Evolutionary conservation across 1,140 invertebrate genomes (phyloP).

Genomic region (Aporrectodea caliginosa): DNA sequence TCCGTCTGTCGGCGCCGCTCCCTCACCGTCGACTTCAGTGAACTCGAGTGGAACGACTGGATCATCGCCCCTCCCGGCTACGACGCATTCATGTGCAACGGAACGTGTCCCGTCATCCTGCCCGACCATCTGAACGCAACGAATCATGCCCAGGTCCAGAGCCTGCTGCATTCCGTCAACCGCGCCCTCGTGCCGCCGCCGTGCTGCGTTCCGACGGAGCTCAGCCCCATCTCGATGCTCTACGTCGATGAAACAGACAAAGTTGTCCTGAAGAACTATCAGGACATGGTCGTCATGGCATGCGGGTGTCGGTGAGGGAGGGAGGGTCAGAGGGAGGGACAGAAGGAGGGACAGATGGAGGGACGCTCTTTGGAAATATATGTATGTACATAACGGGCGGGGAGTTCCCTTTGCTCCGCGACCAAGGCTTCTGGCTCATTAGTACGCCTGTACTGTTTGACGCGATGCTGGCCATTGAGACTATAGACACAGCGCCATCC

Average conservation of each 20-base stretch:
- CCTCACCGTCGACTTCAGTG: slow-evolving; percentile 89
- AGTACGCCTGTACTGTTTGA: no score
- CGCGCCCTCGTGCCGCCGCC: slow-evolving; percentile 65
- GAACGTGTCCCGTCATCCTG: slow-evolving; percentile 88
- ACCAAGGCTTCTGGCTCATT: no score
- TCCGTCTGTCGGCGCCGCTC: slow-evolving; percentile 72
- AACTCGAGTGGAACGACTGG: slow-evolving; percentile 98
- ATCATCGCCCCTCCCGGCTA: slow-evolving; percentile 95
- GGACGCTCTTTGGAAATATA: no score
- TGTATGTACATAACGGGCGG: no score
- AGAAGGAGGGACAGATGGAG: neutral
- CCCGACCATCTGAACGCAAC: slow-evolving; percentile 91
- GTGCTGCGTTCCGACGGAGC: slow-evolving; percentile 66
- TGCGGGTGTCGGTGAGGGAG: slow-evolving; percentile 65
- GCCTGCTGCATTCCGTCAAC: slow-evolving; percentile 86
- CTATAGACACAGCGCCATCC: no score
- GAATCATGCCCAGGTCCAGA: slow-evolving; percentile 98
- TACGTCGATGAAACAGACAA: slow-evolving; percentile 65
- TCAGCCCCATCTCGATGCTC: slow-evolving; percentile 63
- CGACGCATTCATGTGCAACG: slow-evolving; percentile 90
- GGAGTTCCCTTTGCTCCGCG: no score
- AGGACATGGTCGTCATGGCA: slow-evolving; percentile 65
- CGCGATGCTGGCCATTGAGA: no score
- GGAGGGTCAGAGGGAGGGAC: neutral
- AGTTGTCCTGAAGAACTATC: slow-evolving; percentile 66